Conservation (phyloP, 1,140 invertebrate genomes). For the Drosophila ogumai region DNA sequence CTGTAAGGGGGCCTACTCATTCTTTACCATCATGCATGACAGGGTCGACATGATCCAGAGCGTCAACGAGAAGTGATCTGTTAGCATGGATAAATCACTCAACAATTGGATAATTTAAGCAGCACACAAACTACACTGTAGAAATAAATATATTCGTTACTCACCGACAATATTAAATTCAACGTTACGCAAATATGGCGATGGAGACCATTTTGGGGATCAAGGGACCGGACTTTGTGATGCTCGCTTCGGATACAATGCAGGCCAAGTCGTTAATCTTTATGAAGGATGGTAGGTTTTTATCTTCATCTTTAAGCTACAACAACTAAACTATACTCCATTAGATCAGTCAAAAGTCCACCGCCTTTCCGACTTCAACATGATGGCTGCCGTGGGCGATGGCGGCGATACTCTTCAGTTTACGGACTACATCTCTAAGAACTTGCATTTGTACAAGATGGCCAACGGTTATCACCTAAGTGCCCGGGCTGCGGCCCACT, state of each 20-base stretch:
- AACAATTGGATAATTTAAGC: neutral
- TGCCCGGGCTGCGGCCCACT: constrained; percentile 95
- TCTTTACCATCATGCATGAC: constrained; percentile 66
- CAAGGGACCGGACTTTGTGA: constrained; percentile 95
- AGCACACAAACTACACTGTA: neutral
- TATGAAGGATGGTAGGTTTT: constrained; percentile 93
- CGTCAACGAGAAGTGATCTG: neutral
- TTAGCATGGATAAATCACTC: neutral
- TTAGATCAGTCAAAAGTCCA: constrained; percentile 97
- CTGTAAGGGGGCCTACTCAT: constrained; percentile 70
- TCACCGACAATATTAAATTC: constrained; percentile 16
- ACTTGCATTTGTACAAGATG: constrained; percentile 99
- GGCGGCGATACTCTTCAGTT: constrained; percentile 98
- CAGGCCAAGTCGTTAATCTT: constrained; percentile 94
- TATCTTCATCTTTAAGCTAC: too few relatives aligned
- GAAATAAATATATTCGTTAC: neutral
- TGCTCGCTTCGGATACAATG: constrained; percentile 96
- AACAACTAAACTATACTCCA: neutral
- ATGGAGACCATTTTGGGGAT: constrained; percentile 96
- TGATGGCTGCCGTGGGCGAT: constrained; percentile 97
- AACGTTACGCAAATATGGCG: constrained; percentile 41
- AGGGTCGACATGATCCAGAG: neutral
- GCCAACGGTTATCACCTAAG: constrained; percentile 98
- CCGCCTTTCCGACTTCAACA: constrained; percentile 94
- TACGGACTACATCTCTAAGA: constrained; percentile 99